phyloP scores from a whole-genome alignment of 2,113 vertebrate species.

The Dromaius novaehollandiae region DNA sequence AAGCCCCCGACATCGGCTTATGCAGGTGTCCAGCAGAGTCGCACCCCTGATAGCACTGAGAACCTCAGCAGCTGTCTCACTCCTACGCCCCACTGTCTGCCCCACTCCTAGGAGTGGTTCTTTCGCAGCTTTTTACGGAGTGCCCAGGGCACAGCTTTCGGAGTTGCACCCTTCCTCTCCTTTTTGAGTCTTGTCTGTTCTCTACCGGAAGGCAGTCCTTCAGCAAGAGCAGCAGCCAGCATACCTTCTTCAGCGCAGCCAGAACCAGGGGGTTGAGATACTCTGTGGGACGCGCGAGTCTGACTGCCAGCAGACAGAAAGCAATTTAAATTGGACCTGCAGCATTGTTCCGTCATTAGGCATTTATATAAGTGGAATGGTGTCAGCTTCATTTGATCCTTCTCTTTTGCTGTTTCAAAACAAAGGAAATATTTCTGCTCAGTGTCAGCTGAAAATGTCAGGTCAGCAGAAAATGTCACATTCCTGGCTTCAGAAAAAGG shows the following conservation, averaged over 20 bases:
- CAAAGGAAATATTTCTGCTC: background rate
- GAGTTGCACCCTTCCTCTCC: background rate
- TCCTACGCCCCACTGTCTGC: background rate
- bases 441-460: background rate
- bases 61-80: background rate
- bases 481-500: background rate
- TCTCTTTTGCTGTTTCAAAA: background rate
- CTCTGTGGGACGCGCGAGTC: accelerated
- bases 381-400: background rate
- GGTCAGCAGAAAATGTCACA: background rate
- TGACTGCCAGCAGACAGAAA: background rate
- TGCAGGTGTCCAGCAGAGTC: background rate
- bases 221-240: background rate
- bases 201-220: background rate
- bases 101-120: background rate
- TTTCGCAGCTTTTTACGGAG: background rate
- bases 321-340: background rate
- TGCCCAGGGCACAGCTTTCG: background rate
- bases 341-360: background rate
- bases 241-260: background rate
- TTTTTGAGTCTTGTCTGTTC: background rate
- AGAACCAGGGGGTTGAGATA: background rate
- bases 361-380: background rate
- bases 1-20: background rate
- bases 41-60: too few relatives aligned